phyloP scores from a whole-genome alignment of 2,797 vertebrate genomes.

The Xenopus petersii region DNA sequence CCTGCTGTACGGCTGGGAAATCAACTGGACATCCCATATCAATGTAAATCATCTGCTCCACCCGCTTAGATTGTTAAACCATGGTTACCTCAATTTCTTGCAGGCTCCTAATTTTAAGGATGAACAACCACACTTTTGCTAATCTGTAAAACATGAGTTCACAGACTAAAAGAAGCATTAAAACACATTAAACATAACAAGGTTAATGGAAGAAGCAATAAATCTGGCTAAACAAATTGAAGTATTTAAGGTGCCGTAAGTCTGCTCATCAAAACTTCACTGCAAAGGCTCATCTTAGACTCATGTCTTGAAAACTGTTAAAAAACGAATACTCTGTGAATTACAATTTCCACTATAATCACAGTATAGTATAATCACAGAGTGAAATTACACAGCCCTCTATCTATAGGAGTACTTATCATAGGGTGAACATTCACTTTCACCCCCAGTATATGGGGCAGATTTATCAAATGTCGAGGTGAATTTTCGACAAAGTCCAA shows the following conservation, averaged over 20 bases:
- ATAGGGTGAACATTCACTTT: no score
- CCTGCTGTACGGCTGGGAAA: constrained; percentile 18
- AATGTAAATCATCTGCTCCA: constrained; percentile 38
- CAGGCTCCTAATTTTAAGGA: constrained; percentile 50
- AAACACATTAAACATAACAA: constrained; percentile 44
- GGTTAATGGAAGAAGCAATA: constrained; percentile 45
- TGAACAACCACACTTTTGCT: constrained; percentile 46
- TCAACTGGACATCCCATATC: constrained; percentile 26
- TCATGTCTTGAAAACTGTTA: constrained; percentile 38
- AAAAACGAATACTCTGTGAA: no score
- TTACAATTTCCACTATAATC: no score
- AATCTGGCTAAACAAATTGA: constrained; percentile 45
- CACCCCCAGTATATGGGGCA: no score
- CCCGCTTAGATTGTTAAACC: constrained; percentile 40
- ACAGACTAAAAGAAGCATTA: constrained; percentile 45
- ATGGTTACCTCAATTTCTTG: constrained; percentile 42
- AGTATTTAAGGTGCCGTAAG: constrained; percentile 40
- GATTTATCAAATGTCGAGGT: no score
- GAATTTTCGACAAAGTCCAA: no score
- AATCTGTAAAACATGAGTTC: constrained; percentile 49
- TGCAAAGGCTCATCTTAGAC: constrained; percentile 19
- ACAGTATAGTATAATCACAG: no score
- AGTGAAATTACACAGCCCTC: no score
- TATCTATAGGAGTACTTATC: no score
- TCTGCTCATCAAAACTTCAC: constrained; percentile 21